Evolutionary conservation across 1,140 invertebrate genomes (phyloP), one percentile per base, ranked within the genome.

Genomic region (Ectropis grisescens): DNA sequence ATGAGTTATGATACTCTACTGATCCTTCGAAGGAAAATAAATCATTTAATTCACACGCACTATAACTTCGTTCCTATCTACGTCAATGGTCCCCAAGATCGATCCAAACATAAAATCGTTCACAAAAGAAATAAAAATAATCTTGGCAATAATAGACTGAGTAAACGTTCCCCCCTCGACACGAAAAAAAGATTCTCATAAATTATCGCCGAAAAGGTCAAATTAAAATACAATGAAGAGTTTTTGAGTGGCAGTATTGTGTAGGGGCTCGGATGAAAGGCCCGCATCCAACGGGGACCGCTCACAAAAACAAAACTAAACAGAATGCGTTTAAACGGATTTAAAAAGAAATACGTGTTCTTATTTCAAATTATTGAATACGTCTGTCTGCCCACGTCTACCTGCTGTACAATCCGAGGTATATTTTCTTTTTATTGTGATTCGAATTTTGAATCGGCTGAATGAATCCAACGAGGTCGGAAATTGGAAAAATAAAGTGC

Each of bases 151-250:
- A 78, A 72, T 75, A 75, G 66, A 58, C 70, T 60, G 61, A 67
- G 62, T 75, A 78, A 76, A 78, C 67, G 72, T 64, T 70, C 60
- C 66, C 59, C 55, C 54, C n/a, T 33, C 33, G 33, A 22, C 36
- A 51, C 45, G 46, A 55, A 75, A 72, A 67, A 69, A 78, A 71
- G 52, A 68, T 72, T 74, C 70, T 55, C 71, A 81, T 81, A 78
- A 81, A 81, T 81, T 78, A 81, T 78, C 76, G 57, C 69, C 67
- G 67, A 78, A 81, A 81, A 81, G 72, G 72, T 81, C 76, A 78
- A 78, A 81, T 81, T 81, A 81, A 81, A 81, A 81, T 81, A 81
- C 76, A 81, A 81, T 81, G 72, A 81, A 62, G 43, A 74, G 65
- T 81, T 81, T 81, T 81, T 81, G 76, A 81, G 76, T 78, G 71